Conservation (phyloP, 1,140 invertebrate species). For the Nasonia vitripennis region DNA sequence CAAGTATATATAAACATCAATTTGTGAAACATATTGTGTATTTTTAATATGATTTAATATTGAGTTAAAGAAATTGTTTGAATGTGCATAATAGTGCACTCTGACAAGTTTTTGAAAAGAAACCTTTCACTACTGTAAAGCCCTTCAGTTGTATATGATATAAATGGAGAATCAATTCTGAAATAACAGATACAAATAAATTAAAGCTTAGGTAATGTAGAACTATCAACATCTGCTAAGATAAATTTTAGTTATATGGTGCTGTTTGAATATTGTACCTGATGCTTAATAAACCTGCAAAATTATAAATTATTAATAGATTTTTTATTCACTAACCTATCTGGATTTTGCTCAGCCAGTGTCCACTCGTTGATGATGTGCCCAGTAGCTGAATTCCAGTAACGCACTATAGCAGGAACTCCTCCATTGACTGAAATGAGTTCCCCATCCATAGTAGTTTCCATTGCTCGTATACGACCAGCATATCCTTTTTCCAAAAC, state of each 20-base stretch:
- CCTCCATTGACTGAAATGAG: slow-evolving; percentile 84
- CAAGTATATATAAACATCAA: slow-evolving; percentile 34
- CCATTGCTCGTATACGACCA: slow-evolving; percentile 71
- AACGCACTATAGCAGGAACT: slow-evolving; percentile 83
- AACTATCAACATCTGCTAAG: not conserved
- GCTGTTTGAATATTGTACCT: not conserved
- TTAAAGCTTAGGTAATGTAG: slow-evolving; percentile 20
- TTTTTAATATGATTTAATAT: slow-evolving; percentile 25
- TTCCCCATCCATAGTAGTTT: slow-evolving; percentile 79
- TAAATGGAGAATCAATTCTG: slow-evolving; percentile 71
- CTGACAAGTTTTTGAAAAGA: slow-evolving; percentile 52
- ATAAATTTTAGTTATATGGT: not conserved
- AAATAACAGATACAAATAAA: slow-evolving; percentile 58
- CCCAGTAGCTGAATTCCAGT: slow-evolving; percentile 85
- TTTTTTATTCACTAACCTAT: slow-evolving; percentile 62
- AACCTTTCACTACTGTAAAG: slow-evolving; percentile 71
- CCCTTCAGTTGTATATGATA: slow-evolving; percentile 72
- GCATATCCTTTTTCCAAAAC: slow-evolving; percentile 80
- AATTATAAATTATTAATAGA: not conserved
- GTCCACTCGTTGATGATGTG: slow-evolving; percentile 76
- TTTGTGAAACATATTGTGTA: slow-evolving; percentile 48
- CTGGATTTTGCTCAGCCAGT: slow-evolving; percentile 70
- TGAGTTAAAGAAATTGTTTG: slow-evolving; percentile 27
- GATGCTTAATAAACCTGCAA: not conserved
- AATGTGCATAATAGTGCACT: slow-evolving; percentile 50